Percentiles rank a stretch among this genome's conserved stretches.
These are phyloP conservation scores for Drosophila prostipennis DNA, from an alignment of 2,888 invertebrate species.

Conservation along the genomic window DNA sequence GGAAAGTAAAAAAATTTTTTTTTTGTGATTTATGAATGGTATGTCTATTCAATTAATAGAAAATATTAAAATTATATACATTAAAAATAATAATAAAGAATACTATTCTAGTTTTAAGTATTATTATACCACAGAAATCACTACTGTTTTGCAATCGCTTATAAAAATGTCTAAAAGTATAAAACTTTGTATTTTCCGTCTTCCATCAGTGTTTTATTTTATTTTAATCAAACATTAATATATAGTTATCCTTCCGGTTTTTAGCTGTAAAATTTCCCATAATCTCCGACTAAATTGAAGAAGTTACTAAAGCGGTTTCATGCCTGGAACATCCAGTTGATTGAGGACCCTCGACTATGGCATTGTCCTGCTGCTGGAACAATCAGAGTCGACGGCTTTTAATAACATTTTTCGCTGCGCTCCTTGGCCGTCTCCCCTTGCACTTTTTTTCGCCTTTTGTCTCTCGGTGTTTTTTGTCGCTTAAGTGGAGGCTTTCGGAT, in stretches of 20 bases:
- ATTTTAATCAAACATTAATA: too few species aligned
- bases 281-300: neutral
- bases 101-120: too few species aligned
- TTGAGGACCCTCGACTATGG: conserved; percentile 21
- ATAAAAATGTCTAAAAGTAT: too few species aligned
- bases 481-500: conserved; percentile 37
- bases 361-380: conserved; percentile 36
- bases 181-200: neutral
- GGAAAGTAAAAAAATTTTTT: too few species aligned
- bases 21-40: too few species aligned
- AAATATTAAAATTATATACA: too few species aligned
- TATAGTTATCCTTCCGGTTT: neutral
- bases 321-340: conserved; percentile 27
- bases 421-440: conserved; percentile 30
- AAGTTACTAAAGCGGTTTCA: conserved; percentile 4
- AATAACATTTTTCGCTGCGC: conserved; percentile 73
- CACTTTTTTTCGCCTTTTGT: conserved; percentile 25
- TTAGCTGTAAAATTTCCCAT: neutral
- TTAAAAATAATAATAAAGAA: too few species aligned
- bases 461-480: conserved; percentile 32
- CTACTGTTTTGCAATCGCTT: too few species aligned
- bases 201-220: too few species aligned
- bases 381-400: conserved; percentile 71
- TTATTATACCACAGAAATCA: too few species aligned
- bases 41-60: too few species aligned